Percentiles rank a stretch among this genome's conserved stretches.
Conservation (phyloP, 2,797 vertebrate species). For the Esox masquinongy region DNA sequence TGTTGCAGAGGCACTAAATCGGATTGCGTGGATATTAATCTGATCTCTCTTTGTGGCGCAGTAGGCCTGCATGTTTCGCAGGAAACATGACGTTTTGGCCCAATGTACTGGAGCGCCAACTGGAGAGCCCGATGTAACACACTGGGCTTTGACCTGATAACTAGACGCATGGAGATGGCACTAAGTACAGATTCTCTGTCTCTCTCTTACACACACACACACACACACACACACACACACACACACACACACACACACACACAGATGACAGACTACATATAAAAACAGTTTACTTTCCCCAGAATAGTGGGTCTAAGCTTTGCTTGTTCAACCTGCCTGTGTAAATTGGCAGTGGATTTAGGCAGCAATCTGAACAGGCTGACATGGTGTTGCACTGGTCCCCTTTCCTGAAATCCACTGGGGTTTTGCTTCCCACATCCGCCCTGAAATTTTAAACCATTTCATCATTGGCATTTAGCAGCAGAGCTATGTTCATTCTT, state of each 20-base stretch:
- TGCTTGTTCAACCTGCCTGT: not conserved
- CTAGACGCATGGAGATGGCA: not conserved
- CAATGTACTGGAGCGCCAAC: not conserved
- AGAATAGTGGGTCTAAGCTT: not conserved
- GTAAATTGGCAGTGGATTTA: constrained; percentile 21
- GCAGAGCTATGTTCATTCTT: constrained; percentile 11
- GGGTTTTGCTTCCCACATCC: constrained; percentile 1
- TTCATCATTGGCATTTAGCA: constrained; percentile 16
- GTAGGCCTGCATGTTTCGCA: constrained; percentile 14
- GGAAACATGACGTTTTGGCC: constrained; percentile 40
- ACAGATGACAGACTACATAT: not conserved
- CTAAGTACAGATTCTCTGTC: not conserved
- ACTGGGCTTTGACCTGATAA: not conserved
- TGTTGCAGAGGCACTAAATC: constrained; percentile 38
- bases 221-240: not conserved
- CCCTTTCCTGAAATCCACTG: constrained; percentile 3
- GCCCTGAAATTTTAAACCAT: constrained; percentile 11
- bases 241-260: not conserved
- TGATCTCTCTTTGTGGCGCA: constrained; percentile 33
- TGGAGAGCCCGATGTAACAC: not conserved
- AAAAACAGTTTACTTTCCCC: not conserved
- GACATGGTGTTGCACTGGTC: not conserved
- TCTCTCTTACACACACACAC: not conserved
- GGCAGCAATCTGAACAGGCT: not conserved
- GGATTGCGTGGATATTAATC: constrained; percentile 41